phyloP scores from a whole-genome alignment of 2,797 vertebrate species.

The Adelosebastes latens region DNA sequence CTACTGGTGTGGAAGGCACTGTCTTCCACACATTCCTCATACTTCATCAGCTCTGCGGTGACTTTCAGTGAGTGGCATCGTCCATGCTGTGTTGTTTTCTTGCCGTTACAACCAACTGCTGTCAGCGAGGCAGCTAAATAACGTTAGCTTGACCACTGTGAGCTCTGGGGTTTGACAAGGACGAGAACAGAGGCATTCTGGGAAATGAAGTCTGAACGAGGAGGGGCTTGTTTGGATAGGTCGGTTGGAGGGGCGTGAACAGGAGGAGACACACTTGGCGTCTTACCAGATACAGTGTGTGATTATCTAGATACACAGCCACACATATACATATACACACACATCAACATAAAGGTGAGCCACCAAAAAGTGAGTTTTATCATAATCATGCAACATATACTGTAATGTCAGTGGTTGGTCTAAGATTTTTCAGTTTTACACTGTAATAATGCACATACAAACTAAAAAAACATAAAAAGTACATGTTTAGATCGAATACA shows the following conservation, averaged over 20 bases:
- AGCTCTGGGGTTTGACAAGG: constrained; percentile 58
- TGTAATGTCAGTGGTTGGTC: neutral
- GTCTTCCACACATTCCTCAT: neutral
- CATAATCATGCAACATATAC: neutral
- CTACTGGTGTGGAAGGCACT: neutral
- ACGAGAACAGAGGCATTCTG: constrained; percentile 69
- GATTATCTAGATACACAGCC: neutral
- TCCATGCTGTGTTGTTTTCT: constrained; percentile 48
- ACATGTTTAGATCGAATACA: neutral
- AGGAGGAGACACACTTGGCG: neutral
- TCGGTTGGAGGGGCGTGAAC: constrained; percentile 73
- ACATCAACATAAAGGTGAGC: neutral
- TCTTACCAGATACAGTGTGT: neutral
- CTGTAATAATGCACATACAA: neutral
- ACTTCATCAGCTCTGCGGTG: constrained; percentile 2
- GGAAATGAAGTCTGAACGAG: constrained; percentile 73
- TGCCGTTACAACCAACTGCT: constrained; percentile 31
- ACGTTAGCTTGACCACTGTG: constrained; percentile 31
- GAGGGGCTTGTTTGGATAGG: constrained; percentile 70
- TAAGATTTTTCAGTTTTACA: neutral
- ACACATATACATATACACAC: neutral
- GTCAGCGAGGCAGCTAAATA: constrained; percentile 43
- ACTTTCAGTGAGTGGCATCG: constrained; percentile 46
- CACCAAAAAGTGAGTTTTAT: neutral
- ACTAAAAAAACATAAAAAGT: neutral